phyloP scores from a whole-genome alignment of 1,140 invertebrate species.

The Meloidogyne floridensis region DNA sequence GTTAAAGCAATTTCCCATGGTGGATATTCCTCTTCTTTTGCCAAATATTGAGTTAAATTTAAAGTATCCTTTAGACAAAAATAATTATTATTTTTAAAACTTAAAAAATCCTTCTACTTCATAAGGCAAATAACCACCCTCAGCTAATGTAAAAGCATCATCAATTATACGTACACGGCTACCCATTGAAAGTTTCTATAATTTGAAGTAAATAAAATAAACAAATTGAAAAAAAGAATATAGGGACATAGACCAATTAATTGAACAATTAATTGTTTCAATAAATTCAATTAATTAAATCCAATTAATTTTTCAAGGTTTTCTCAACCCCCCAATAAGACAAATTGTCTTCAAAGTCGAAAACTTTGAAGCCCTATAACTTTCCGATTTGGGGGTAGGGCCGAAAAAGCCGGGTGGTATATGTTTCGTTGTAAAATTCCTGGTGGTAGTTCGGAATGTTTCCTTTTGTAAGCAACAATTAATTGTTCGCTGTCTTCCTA shows the following conservation, averaged over 20 bases:
- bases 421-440: too few relatives aligned
- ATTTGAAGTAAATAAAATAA: not conserved
- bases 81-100: not conserved
- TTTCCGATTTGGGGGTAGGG: too few relatives aligned
- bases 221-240: not conserved
- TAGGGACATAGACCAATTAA: not conserved
- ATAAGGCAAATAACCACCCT: constrained; percentile 53
- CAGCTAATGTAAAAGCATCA: constrained; percentile 56
- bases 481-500: too few relatives aligned
- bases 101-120: constrained; percentile 28
- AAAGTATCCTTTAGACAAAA: constrained; percentile 29
- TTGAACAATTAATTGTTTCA: constrained; percentile 11
- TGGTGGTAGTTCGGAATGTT: too few relatives aligned
- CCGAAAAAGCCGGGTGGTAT: too few relatives aligned
- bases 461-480: too few relatives aligned
- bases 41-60: constrained; percentile 52
- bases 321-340: too few relatives aligned
- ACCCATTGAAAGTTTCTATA: constrained; percentile 41
- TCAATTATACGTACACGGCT: constrained; percentile 57
- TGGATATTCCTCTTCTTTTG: constrained; percentile 52
- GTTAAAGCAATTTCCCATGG: constrained; percentile 54
- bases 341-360: too few relatives aligned
- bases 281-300: too few relatives aligned
- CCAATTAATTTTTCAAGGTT: too few relatives aligned
- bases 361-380: too few relatives aligned